Conservation (phyloP, 2,113 vertebrate species). For the Tychaedon coryphoeus region DNA sequence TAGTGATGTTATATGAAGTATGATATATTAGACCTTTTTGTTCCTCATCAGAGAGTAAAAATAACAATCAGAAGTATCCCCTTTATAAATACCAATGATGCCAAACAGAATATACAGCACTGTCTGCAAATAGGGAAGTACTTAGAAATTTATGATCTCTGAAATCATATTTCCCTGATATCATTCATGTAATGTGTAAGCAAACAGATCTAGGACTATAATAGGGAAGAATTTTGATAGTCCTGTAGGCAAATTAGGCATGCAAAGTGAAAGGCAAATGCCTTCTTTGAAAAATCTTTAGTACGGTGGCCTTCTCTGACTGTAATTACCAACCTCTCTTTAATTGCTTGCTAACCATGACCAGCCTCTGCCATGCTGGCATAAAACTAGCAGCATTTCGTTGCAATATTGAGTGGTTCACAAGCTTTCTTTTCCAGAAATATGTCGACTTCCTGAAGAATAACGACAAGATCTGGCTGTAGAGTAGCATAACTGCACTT, state of each 20-base stretch:
- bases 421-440: background rate
- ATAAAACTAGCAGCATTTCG: background rate
- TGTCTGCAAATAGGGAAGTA: background rate
- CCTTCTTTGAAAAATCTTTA: background rate
- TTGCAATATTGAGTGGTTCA: background rate
- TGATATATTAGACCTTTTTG: background rate
- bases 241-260: background rate
- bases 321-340: background rate
- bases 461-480: background rate
- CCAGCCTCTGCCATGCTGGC: background rate
- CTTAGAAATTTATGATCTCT: background rate
- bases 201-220: background rate
- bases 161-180: background rate
- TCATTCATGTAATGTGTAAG: background rate
- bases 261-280: background rate
- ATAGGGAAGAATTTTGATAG: background rate
- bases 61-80: background rate
- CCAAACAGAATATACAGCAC: background rate
- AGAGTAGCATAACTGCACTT: background rate
- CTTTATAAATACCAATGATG: background rate
- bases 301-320: background rate
- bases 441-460: background rate
- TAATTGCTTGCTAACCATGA: background rate
- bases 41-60: background rate
- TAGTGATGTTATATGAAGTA: background rate